Percentiles rank a stretch among this genome's conserved stretches.
These are phyloP conservation scores for Oscheius myriophilus DNA, from an alignment of 2,888 invertebrate genomes.

Conservation along the genomic window DNA sequence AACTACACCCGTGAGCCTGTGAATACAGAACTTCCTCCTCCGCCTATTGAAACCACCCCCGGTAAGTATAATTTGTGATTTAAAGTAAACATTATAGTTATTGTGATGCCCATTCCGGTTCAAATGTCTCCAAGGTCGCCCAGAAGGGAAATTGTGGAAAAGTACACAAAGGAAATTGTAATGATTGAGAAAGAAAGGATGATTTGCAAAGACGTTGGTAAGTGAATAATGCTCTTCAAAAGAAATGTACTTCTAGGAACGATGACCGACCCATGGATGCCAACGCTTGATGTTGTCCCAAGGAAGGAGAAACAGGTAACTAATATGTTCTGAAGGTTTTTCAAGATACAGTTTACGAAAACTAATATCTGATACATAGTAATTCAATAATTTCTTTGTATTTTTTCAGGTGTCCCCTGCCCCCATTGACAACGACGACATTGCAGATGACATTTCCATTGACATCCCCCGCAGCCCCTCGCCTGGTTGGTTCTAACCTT, in stretches of 20 bases:
- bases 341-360: too few species aligned
- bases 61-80: neutral
- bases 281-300: constrained; percentile 16
- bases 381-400: neutral
- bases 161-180: constrained; percentile 35
- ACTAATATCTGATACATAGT: too few species aligned
- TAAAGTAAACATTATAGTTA: neutral
- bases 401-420: constrained; percentile 3
- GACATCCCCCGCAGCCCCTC: constrained; percentile 11
- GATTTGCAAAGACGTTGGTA: constrained; percentile 35
- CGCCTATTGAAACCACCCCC: constrained; percentile 12
- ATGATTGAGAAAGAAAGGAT: constrained; percentile 38
- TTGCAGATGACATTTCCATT: constrained; percentile 25
- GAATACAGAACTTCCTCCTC: constrained; percentile 1
- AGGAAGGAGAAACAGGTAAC: constrained; percentile 4
- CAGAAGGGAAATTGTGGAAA: constrained; percentile 15
- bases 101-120: constrained; percentile 3
- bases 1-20: constrained; percentile 14
- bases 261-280: constrained; percentile 35
- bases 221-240: neutral
- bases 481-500: constrained; percentile 2
- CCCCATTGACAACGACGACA: constrained; percentile 25
- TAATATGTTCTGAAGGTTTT: neutral
- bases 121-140: constrained; percentile 6
- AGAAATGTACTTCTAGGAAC: constrained; percentile 13